A percentile compares a stretch with the other conserved stretches of the same genome.
These are phyloP conservation scores for Synanthedon formicaeformis DNA, from an alignment of 2,888 invertebrate genomes.

Conservation along the genomic window DNA sequence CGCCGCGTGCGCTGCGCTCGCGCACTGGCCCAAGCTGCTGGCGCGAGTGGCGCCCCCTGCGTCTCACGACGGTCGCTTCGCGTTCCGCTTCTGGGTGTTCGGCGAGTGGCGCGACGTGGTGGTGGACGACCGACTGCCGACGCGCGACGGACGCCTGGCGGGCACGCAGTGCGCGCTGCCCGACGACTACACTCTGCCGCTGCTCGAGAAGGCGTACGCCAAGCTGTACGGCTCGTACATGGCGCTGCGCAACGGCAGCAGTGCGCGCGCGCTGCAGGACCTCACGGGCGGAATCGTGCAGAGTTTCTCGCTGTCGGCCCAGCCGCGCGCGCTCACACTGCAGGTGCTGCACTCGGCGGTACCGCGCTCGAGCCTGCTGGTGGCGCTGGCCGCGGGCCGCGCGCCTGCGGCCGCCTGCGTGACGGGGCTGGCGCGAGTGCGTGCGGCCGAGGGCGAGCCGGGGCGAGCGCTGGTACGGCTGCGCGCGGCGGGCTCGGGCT, in stretches of 20 bases:
- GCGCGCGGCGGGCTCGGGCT: slow-evolving; percentile 70
- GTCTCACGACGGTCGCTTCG: slow-evolving; percentile 20
- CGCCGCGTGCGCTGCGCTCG: slow-evolving; percentile 74
- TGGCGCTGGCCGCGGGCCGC: slow-evolving; percentile 59
- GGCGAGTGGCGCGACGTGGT: slow-evolving; percentile 81
- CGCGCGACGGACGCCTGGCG: slow-evolving; percentile 73
- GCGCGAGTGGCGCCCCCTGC: slow-evolving; percentile 75
- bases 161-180: slow-evolving; percentile 19
- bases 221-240: slow-evolving; percentile 83
- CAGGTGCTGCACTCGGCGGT: slow-evolving; percentile 78
- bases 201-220: slow-evolving; percentile 85
- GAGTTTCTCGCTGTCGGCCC: slow-evolving; percentile 75
- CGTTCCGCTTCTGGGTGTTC: slow-evolving; percentile 85
- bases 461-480: slow-evolving; percentile 49
- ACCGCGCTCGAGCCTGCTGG: slow-evolving; percentile 77
- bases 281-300: slow-evolving; percentile 82
- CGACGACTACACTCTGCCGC: slow-evolving; percentile 80
- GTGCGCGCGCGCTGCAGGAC: slow-evolving; percentile 78
- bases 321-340: slow-evolving; percentile 75
- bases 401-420: slow-evolving; percentile 56
- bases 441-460: slow-evolving; percentile 33
- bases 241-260: slow-evolving; percentile 72
- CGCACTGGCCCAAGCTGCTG: slow-evolving; percentile 76
- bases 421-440: slow-evolving; percentile 77
- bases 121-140: slow-evolving; percentile 82